Evolutionary conservation across 64 coral and sea anemone genomes (phyloP), one percentile per base, ranked within the genome.

Genomic region (Platygyra sinensis): DNA sequence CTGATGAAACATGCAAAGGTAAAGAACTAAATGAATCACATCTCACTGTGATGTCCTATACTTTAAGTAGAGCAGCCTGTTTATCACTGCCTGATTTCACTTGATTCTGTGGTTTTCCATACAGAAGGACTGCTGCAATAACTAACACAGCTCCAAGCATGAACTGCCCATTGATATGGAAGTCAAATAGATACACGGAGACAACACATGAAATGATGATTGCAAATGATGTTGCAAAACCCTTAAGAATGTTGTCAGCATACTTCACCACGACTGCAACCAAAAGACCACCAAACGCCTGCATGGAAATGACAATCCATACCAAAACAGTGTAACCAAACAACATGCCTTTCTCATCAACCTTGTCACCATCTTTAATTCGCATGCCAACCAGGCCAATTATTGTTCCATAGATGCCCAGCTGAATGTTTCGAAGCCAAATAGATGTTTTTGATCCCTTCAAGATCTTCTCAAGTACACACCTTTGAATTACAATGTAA

Each of bases 381-480:
- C 90, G 84, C 96, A 98, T 99, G 12, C 91, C 97, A 62, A 95
- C 88, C 2, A 99, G 88, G 0, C 94, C 97, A 22, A 99, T 90
- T 1, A 93, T 5, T 30, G 88, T 74, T 31, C 94, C 91, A 72
- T 91, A 99, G 5, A 82, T 88, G 62, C 97, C 97, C 29, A 99
- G 74, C 74, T 99, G 97, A 50, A 96, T 80, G 30, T 99, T 99
- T 20, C 97, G 79, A n/a, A 99, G 88, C 97, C 97, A 99, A 19
- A 99, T 7, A 0, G 97, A 99, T 27, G 79, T 79, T 69, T 90
- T 75, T 6, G 77, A 91, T 4, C 97, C 97, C 17, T 99, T 99
- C 50, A 99, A 74, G 73, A 99, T 99, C 67, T 99, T 99, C 79
- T 99, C 97, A 96, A 99, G 75, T 99, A 99, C 8, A 99, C 94